A percentile compares a stretch with the other conserved stretches of the same genome.
Evolutionary conservation across 2,113 vertebrate genomes (phyloP).

Genomic region (Tupaia tana): DNA sequence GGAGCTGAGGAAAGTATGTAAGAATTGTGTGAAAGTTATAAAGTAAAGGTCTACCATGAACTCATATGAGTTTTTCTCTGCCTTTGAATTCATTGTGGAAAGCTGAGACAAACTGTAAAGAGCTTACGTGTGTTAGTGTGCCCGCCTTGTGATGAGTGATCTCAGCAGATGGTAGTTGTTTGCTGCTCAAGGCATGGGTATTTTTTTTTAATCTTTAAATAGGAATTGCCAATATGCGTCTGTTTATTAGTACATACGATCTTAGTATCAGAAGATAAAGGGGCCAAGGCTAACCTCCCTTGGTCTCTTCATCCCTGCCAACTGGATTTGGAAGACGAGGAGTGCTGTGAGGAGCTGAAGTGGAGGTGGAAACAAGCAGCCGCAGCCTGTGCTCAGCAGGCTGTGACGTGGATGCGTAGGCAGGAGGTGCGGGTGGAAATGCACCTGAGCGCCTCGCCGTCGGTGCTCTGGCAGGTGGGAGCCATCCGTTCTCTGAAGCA

Average conservation of each 20-base stretch:
- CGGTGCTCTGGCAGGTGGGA: neutral
- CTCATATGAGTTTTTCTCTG: neutral
- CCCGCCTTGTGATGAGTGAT: neutral
- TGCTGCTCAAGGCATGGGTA: neutral
- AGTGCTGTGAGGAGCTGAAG: neutral
- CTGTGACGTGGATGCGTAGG: neutral
- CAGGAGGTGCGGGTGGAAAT: neutral
- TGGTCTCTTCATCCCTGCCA: neutral
- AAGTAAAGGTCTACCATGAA: slow-evolving; percentile 63
- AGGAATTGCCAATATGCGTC: neutral
- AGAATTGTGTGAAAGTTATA: slow-evolving; percentile 36
- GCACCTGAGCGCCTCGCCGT: no score
- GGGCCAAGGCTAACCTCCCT: neutral
- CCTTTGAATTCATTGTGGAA: neutral
- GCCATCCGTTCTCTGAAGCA: neutral
- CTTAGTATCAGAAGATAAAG: neutral
- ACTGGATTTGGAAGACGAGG: neutral
- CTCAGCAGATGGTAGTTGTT: neutral
- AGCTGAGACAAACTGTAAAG: neutral
- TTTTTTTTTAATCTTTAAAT: neutral
- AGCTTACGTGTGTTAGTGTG: no score
- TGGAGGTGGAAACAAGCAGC: no score
- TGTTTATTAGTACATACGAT: neutral
- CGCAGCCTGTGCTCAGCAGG: neutral
- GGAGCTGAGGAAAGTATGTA: neutral